These are phyloP conservation scores for Microcaecilia unicolor DNA, from an alignment of 2,797 vertebrate genomes.

Conservation along the genomic window DNA sequence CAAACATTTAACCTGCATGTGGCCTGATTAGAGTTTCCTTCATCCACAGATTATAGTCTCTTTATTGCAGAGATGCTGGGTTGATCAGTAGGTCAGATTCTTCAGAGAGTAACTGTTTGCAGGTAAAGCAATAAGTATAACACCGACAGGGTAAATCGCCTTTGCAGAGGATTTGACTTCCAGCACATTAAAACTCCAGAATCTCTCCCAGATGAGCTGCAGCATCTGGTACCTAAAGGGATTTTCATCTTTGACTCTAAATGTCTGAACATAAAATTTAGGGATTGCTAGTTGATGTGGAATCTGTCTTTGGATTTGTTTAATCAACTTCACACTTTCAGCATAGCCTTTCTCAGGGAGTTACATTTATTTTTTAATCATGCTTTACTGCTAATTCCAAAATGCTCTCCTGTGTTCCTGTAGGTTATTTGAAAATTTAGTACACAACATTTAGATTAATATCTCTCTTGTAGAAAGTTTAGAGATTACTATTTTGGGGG, in stretches of 20 bases:
- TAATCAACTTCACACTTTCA: slow-evolving; percentile 50
- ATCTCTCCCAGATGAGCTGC: slow-evolving; percentile 61
- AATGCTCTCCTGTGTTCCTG: slow-evolving; percentile 12
- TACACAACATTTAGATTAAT: slow-evolving; percentile 8
- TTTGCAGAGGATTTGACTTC: slow-evolving; percentile 65
- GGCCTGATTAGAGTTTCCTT: slow-evolving; percentile 83
- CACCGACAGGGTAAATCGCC: slow-evolving; percentile 60
- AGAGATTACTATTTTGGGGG: slow-evolving; percentile 15
- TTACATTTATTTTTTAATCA: slow-evolving; percentile 40
- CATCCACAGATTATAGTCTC: slow-evolving; percentile 78
- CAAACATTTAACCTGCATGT: slow-evolving; percentile 86
- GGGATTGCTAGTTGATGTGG: slow-evolving; percentile 69
- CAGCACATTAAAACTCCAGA: slow-evolving; percentile 64
- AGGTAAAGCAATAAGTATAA: slow-evolving; percentile 65
- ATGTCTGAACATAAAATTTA: slow-evolving; percentile 67
- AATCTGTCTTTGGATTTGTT: slow-evolving; percentile 70
- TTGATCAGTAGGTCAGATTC: slow-evolving; percentile 59
- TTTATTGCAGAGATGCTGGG: slow-evolving; percentile 69
- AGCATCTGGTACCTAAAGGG: slow-evolving; percentile 77
- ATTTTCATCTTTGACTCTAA: slow-evolving; percentile 71
- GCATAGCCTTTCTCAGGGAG: slow-evolving; percentile 32
- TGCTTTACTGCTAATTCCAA: slow-evolving; percentile 15
- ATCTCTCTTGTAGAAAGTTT: slow-evolving; percentile 9
- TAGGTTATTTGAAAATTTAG: slow-evolving; percentile 26
- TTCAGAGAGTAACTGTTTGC: slow-evolving; percentile 60